phyloP scores from a whole-genome alignment of 2,113 vertebrate genomes.

The Sorex fumeus region DNA sequence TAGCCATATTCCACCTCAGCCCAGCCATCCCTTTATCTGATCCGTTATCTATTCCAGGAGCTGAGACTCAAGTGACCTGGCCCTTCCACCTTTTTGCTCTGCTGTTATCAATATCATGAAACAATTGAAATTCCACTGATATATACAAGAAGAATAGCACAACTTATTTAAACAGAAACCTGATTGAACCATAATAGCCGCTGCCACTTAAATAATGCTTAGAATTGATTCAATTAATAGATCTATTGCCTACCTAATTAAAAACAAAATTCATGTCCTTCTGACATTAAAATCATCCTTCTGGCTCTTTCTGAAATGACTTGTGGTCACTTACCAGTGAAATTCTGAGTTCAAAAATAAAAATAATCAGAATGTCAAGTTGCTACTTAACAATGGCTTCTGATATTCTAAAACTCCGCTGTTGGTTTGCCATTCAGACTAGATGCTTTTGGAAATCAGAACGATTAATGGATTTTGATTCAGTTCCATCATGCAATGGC shows the following conservation, averaged over 20 bases:
- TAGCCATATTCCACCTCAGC: too few species aligned
- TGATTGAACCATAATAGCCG: neutral
- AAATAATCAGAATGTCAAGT: neutral
- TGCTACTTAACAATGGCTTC: neutral
- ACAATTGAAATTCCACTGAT: neutral
- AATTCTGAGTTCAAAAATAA: neutral
- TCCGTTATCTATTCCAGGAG: too few species aligned
- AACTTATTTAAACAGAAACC: neutral
- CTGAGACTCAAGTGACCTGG: too few species aligned
- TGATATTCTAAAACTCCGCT: neutral
- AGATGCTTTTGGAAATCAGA: neutral
- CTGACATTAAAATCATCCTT: neutral
- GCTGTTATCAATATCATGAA: too few species aligned
- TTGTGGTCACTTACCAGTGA: neutral
- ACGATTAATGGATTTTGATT: neutral
- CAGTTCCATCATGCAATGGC: too few species aligned
- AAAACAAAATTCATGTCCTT: neutral
- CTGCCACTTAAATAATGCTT: neutral
- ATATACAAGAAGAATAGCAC: slow-evolving; percentile 6
- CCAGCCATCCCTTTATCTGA: too few species aligned
- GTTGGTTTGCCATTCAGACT: neutral
- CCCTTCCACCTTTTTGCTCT: too few species aligned
- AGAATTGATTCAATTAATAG: neutral
- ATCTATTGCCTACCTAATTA: neutral
- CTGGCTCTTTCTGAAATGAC: neutral